A percentile compares a stretch with the other conserved stretches of the same genome.
These are phyloP conservation scores for Alloscopus bannaensis DNA, from an alignment of 2,888 invertebrate species.

Conservation along the genomic window DNA sequence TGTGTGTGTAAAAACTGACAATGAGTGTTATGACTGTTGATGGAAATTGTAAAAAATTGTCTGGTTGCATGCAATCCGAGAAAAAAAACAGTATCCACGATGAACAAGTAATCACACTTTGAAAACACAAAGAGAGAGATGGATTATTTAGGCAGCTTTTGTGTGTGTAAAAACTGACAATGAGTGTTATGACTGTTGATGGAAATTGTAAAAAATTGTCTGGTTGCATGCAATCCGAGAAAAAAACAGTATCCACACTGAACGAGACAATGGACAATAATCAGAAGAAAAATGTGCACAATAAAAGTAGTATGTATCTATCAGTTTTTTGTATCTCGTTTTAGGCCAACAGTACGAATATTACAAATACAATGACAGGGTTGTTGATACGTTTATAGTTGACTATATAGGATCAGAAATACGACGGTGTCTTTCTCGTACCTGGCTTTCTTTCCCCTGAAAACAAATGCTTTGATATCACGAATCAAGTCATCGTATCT, in stretches of 20 bases:
- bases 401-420: too few species aligned
- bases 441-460: constrained; percentile 7
- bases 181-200: constrained; percentile 30
- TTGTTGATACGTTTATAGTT: too few species aligned
- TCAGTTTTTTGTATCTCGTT: too few species aligned
- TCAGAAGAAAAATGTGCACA: constrained; percentile 16
- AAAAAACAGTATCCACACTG: neutral
- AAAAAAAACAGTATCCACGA: too few species aligned
- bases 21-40: constrained; percentile 29
- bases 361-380: too few species aligned
- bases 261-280: constrained; percentile 41
- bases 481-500: constrained; percentile 25
- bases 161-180: constrained; percentile 5
- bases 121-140: constrained; percentile 6
- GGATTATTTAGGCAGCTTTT: constrained; percentile 41
- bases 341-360: too few species aligned
- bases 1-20: too few species aligned
- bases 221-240: constrained; percentile 25
- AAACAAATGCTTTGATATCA: constrained; percentile 37
- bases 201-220: constrained; percentile 44
- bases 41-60: constrained; percentile 45
- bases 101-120: too few species aligned
- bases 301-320: constrained; percentile 4
- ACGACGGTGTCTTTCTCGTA: neutral
- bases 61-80: constrained; percentile 33